Conservation (phyloP, 2,113 vertebrate genomes). For the Rhea americana region DNA sequence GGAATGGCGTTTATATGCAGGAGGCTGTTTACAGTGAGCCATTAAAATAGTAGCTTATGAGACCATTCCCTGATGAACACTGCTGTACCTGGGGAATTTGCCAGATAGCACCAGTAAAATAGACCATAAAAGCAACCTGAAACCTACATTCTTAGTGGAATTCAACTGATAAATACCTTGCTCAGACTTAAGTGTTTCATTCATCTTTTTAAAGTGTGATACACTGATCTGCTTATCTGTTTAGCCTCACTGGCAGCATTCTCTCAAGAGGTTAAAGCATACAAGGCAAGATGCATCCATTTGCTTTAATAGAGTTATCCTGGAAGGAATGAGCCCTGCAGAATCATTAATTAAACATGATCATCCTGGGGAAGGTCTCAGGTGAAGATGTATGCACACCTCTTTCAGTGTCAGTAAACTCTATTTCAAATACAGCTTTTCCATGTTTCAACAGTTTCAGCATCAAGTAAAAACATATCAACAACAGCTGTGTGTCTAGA, state of each 20-base stretch:
- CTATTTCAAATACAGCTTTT: neutral
- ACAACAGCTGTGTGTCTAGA: neutral
- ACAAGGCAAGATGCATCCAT: conserved; percentile 7
- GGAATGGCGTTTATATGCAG: neutral
- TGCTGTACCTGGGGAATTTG: conserved; percentile 14
- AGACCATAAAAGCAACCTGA: conserved; percentile 45
- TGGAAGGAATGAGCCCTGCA: neutral
- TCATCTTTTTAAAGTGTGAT: conserved; percentile 40
- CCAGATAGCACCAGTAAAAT: conserved; percentile 49
- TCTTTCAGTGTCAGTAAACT: neutral
- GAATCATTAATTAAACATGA: conserved; percentile 42
- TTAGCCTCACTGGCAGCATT: neutral
- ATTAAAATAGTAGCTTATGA: conserved; percentile 40
- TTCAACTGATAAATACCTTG: conserved; percentile 58
- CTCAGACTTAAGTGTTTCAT: conserved; percentile 39
- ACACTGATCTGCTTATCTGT: conserved; percentile 15
- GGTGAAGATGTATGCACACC: neutral
- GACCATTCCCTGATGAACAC: conserved; percentile 16
- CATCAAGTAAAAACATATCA: neutral
- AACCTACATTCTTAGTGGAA: conserved; percentile 13
- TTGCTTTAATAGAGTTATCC: conserved; percentile 13
- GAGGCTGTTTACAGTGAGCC: neutral
- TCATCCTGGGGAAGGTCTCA: neutral
- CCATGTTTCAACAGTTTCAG: neutral
- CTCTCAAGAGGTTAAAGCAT: conserved; percentile 20